A percentile compares a stretch with the other conserved stretches of the same genome.
Evolutionary conservation across 2,113 vertebrate genomes (phyloP).

Genomic region (Sylvilagus bachmani): DNA sequence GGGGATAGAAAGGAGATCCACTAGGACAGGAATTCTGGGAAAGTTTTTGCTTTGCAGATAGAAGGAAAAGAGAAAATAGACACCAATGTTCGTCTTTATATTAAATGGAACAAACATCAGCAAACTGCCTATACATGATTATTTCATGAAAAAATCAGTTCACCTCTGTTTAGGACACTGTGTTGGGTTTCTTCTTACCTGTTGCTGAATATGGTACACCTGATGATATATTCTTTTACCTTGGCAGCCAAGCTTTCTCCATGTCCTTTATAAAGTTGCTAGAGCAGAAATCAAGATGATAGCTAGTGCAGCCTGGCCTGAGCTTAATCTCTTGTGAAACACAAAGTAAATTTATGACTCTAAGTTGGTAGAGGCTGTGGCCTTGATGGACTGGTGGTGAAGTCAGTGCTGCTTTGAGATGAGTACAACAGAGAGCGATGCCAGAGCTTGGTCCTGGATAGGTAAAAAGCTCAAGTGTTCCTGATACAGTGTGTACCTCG

Average conservation of each 20-base stretch:
- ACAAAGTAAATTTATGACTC: neutral
- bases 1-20: neutral
- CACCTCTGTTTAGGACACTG: neutral
- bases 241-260: neutral
- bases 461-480: neutral
- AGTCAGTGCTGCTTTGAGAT: neutral
- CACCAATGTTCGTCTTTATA: neutral
- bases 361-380: neutral
- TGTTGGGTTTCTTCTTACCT: neutral
- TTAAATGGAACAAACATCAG: neutral
- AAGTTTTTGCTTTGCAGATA: neutral
- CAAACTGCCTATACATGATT: neutral
- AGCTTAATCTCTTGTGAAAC: neutral
- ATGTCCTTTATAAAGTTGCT: neutral
- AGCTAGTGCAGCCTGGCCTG: neutral
- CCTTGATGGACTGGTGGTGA: neutral
- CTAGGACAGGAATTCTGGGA: neutral
- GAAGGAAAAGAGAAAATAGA: neutral
- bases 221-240: neutral
- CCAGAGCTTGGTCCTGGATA: neutral
- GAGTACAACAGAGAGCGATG: neutral
- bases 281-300: neutral
- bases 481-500: neutral
- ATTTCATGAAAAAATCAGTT: neutral
- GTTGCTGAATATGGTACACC: neutral